phyloP scores from a whole-genome alignment of 2,797 vertebrate species.

The Hirundo rustica region DNA sequence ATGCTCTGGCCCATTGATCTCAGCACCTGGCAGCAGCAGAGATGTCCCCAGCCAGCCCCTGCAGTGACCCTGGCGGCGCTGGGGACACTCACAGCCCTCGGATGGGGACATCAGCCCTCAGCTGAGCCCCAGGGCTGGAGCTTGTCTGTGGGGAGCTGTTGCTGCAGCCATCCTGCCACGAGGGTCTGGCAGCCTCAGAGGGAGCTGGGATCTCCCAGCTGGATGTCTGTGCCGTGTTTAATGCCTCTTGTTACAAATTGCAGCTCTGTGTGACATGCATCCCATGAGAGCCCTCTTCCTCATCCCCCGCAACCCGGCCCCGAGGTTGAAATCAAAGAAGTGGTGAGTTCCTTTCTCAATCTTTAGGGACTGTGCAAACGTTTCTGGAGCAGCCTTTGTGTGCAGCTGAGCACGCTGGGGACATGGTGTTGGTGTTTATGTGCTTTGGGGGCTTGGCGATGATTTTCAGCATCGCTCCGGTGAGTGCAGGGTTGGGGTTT shows the following conservation, averaged over 20 bases:
- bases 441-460: neutral
- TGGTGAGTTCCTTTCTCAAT: conserved; percentile 82
- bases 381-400: neutral
- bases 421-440: neutral
- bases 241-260: conserved; percentile 43
- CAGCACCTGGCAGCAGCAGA: neutral
- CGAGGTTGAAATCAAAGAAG: conserved; percentile 92
- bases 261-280: conserved; percentile 95
- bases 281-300: conserved; percentile 96
- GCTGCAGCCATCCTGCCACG: neutral
- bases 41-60: neutral
- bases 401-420: rapidly evolving
- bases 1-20: neutral
- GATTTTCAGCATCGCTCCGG: neutral
- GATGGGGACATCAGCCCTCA: neutral
- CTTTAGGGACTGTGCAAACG: rapidly evolving
- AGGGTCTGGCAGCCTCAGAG: neutral
- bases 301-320: conserved; percentile 91
- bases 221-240: neutral
- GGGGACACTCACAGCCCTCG: neutral
- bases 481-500: neutral
- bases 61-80: rapidly evolving
- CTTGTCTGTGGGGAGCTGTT: rapidly evolving
- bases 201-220: neutral
- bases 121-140: neutral